These are phyloP conservation scores for Molorchus minor DNA, from an alignment of 2,888 invertebrate species.

Conservation along the genomic window DNA sequence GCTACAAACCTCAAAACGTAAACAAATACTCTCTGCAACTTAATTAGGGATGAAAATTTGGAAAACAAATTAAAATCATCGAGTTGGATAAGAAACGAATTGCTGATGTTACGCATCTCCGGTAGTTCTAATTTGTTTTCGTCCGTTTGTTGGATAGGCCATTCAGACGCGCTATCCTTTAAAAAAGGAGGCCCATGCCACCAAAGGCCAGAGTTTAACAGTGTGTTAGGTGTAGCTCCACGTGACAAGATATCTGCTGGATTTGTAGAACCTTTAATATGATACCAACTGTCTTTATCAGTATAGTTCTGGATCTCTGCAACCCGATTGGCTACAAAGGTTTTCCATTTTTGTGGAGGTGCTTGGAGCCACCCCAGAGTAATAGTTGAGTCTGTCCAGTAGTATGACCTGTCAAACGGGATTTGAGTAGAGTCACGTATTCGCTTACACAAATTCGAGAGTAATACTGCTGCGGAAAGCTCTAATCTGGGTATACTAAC, in stretches of 20 bases:
- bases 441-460: background rate
- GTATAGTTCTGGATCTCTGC: constrained; percentile 2
- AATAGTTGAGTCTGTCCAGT: constrained; percentile 14
- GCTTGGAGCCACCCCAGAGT: constrained; percentile 5
- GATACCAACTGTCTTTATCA: background rate
- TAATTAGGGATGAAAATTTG: background rate
- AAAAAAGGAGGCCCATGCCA: constrained; percentile 19
- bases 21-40: background rate
- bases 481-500: background rate
- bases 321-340: constrained; percentile 14
- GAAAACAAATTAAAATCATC: constrained; percentile 2
- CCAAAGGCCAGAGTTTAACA: constrained; percentile 1
- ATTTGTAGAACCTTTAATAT: constrained; percentile 16
- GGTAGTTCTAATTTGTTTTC: background rate
- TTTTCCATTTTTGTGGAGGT: constrained; percentile 16
- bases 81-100: background rate
- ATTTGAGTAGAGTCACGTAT: background rate
- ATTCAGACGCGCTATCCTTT: background rate
- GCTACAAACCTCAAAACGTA: background rate
- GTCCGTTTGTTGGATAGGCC: background rate
- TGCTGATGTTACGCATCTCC: background rate
- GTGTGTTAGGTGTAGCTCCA: background rate
- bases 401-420: background rate
- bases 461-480: background rate
- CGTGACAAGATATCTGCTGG: constrained; percentile 19